These are phyloP conservation scores for Sinopyrophorus schimmeli DNA, from an alignment of 2,888 invertebrate species.

Conservation along the genomic window DNA sequence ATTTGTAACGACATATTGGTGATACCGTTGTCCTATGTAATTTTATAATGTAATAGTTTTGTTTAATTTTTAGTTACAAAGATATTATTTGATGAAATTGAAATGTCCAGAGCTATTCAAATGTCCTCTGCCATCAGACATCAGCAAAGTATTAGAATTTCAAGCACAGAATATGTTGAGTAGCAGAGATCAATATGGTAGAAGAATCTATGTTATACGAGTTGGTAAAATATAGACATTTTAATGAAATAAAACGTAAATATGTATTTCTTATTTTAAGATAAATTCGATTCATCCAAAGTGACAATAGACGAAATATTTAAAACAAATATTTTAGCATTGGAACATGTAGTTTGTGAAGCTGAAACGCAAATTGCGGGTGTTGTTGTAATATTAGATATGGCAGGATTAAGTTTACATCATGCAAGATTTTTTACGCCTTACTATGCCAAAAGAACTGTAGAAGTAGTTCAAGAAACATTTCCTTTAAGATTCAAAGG, in stretches of 20 bases:
- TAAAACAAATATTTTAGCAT: constrained; percentile 58
- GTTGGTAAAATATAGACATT: constrained; percentile 46
- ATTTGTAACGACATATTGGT: not conserved
- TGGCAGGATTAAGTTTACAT: constrained; percentile 56
- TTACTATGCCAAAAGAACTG: constrained; percentile 56
- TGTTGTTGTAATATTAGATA: constrained; percentile 57
- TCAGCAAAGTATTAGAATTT: constrained; percentile 50
- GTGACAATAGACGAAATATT: constrained; percentile 59
- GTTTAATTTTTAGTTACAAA: constrained; percentile 48
- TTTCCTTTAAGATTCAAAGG: constrained; percentile 57
- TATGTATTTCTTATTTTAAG: constrained; percentile 41
- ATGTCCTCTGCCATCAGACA: constrained; percentile 51
- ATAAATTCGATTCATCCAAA: constrained; percentile 56
- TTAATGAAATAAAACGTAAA: constrained; percentile 3
- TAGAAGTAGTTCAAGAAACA: constrained; percentile 58
- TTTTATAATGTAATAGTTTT: not conserved
- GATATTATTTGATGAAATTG: constrained; percentile 56
- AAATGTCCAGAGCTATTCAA: constrained; percentile 55
- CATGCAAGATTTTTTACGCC: constrained; percentile 59
- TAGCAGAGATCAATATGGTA: constrained; percentile 52
- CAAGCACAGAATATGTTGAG: constrained; percentile 55
- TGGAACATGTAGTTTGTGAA: constrained; percentile 60
- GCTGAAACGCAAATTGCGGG: constrained; percentile 62
- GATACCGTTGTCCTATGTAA: not conserved
- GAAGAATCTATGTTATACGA: constrained; percentile 55